Evolutionary conservation across 2,888 invertebrate genomes (phyloP).

Genomic region (Epiblema foenella): DNA sequence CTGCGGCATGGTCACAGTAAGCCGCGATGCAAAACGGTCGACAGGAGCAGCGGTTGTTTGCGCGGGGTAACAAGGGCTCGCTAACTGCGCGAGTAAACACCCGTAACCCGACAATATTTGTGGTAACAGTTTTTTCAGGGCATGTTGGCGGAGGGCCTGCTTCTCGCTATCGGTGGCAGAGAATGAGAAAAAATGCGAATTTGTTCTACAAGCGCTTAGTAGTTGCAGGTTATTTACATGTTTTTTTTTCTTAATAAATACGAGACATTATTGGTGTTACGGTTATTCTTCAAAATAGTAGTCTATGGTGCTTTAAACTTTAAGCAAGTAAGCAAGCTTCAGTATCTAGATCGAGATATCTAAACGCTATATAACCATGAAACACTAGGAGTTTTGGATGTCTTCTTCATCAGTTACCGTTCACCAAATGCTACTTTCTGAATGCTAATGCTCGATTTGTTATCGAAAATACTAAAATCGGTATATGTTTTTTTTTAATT

Average conservation of each 20-base stretch:
- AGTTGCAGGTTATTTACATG: neutral
- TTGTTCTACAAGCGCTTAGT: slow-evolving; percentile 11
- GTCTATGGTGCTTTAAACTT: no score
- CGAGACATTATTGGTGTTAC: neutral
- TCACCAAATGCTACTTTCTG: no score
- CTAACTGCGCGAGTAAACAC: slow-evolving; percentile 73
- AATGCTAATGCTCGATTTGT: no score
- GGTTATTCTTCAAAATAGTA: no score
- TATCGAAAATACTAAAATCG: no score
- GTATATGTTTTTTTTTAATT: no score
- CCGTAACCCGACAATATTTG: slow-evolving; percentile 59
- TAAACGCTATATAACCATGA: no score
- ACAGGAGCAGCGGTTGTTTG: slow-evolving; percentile 70
- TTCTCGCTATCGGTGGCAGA: slow-evolving; percentile 62
- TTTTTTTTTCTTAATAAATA: neutral
- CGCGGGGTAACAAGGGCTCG: slow-evolving; percentile 65
- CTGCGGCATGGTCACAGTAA: slow-evolving; percentile 53
- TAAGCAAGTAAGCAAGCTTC: no score
- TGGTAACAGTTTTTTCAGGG: slow-evolving; percentile 63
- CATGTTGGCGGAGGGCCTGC: slow-evolving; percentile 57
- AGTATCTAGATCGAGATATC: no score
- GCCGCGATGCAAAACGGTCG: slow-evolving; percentile 72
- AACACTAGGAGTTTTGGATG: no score
- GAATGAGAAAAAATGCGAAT: slow-evolving; percentile 31
- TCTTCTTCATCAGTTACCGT: no score